Conservation (phyloP, 2,113 vertebrate species). For the Python bivittatus region DNA sequence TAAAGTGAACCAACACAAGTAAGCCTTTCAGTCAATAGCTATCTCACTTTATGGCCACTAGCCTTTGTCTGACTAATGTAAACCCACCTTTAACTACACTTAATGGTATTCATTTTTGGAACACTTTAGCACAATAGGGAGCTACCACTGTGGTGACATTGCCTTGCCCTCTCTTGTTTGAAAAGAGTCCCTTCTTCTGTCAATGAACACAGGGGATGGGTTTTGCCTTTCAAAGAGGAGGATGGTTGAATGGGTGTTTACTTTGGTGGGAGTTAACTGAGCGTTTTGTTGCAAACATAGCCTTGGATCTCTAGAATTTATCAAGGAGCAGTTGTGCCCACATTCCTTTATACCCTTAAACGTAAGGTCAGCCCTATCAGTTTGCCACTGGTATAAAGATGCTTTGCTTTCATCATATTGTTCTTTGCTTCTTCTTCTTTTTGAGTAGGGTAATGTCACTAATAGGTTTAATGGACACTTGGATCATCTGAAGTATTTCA, state of each 20-base stretch:
- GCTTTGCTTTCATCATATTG: background rate
- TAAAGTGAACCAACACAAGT: background rate
- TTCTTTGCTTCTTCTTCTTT: background rate
- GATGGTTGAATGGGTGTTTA: background rate
- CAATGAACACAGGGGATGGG: background rate
- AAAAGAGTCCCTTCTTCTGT: background rate
- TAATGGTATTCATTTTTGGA: conserved; percentile 31
- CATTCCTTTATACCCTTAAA: background rate
- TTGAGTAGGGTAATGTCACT: background rate
- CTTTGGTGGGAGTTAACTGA: background rate
- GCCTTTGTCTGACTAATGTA: conserved; percentile 6
- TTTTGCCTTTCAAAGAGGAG: conserved; percentile 2
- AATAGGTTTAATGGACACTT: background rate
- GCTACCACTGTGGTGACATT: background rate
- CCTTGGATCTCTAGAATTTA: background rate
- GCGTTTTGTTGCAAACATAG: background rate
- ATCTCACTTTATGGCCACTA: conserved; percentile 11
- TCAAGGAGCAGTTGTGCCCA: background rate
- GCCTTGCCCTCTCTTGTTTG: background rate
- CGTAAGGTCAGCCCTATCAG: too few relatives aligned
- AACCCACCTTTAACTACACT: conserved; percentile 7
- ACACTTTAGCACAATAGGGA: conserved; percentile 25
- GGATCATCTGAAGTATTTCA: background rate
- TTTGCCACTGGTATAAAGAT: background rate
- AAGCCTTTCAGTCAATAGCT: conserved; percentile 25